Evolutionary conservation across 2,888 invertebrate species (phyloP).

Genomic region (Halocaridina rubra): DNA sequence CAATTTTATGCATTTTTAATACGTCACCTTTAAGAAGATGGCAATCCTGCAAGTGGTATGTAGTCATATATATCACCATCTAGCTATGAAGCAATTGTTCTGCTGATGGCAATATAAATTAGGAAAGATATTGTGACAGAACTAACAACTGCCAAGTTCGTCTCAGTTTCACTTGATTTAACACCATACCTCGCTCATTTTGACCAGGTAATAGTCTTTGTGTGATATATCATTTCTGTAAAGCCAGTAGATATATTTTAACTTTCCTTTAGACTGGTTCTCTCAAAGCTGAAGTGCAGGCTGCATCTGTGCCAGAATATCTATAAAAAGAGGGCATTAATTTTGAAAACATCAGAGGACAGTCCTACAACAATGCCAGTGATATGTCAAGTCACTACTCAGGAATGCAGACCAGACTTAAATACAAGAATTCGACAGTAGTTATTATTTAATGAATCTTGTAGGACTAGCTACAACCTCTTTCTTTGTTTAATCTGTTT

Average conservation of each 20-base stretch:
- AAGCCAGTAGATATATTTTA: background rate
- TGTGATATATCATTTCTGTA: background rate
- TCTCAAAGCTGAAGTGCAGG: background rate
- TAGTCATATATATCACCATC: background rate
- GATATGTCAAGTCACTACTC: background rate
- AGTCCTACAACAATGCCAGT: background rate
- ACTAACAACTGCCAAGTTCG: background rate
- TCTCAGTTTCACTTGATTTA: background rate
- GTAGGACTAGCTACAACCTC: too few species aligned
- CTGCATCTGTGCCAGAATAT: background rate
- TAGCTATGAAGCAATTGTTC: background rate
- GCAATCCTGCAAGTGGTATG: background rate
- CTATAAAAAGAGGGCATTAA: background rate
- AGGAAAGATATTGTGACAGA: background rate
- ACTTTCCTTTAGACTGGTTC: background rate
- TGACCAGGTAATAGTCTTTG: background rate
- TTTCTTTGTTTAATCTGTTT: too few species aligned
- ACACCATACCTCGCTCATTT: background rate
- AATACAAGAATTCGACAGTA: background rate
- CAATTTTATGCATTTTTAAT: background rate
- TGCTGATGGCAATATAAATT: background rate
- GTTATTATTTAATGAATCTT: too few species aligned
- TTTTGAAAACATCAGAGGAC: background rate
- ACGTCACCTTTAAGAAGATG: background rate
- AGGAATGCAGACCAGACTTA: conserved; percentile 20